phyloP scores from a whole-genome alignment of 2,888 invertebrate species.

The Torymus texanus region DNA sequence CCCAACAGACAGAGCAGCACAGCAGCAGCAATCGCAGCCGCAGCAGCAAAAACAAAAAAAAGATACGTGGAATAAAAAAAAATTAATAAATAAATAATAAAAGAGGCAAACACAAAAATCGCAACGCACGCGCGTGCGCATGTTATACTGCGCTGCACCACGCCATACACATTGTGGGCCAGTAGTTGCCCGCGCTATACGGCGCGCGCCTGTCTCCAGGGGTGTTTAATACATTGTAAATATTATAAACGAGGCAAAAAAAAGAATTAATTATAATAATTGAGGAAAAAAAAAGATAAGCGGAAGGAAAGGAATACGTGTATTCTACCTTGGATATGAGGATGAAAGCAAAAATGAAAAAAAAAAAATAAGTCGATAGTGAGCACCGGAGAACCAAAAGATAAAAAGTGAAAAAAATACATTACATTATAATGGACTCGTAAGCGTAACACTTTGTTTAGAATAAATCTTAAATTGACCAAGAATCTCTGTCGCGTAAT shows the following conservation, averaged over 20 bases:
- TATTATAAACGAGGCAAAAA: constrained; percentile 48
- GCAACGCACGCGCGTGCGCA: not conserved
- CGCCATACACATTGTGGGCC: too few relatives aligned
- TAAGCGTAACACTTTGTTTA: constrained; percentile 74
- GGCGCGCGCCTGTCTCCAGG: constrained; percentile 38
- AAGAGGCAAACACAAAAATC: constrained; percentile 14
- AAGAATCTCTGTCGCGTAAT: constrained; percentile 63
- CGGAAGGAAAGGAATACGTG: not conserved
- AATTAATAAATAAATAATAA: constrained; percentile 23
- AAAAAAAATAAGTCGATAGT: constrained; percentile 8
- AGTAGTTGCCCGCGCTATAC: constrained; percentile 22
- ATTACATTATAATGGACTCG: constrained; percentile 68
- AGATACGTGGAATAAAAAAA: constrained; percentile 54
- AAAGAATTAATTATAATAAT: constrained; percentile 61
- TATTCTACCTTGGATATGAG: constrained; percentile 23
- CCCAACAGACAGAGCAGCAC: constrained; percentile 24
- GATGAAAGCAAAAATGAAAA: constrained; percentile 56
- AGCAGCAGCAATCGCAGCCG: too few relatives aligned
- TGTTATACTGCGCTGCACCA: constrained; percentile 1
- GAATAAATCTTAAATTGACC: constrained; percentile 75
- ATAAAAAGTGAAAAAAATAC: constrained; percentile 61
- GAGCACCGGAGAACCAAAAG: constrained; percentile 58
- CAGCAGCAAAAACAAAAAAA: too few relatives aligned
- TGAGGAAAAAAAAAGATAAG: constrained; percentile 55
- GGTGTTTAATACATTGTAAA: constrained; percentile 56